These are phyloP conservation scores for Tetranychus urticae DNA, from an alignment of 1,140 invertebrate species.

Conservation along the genomic window DNA sequence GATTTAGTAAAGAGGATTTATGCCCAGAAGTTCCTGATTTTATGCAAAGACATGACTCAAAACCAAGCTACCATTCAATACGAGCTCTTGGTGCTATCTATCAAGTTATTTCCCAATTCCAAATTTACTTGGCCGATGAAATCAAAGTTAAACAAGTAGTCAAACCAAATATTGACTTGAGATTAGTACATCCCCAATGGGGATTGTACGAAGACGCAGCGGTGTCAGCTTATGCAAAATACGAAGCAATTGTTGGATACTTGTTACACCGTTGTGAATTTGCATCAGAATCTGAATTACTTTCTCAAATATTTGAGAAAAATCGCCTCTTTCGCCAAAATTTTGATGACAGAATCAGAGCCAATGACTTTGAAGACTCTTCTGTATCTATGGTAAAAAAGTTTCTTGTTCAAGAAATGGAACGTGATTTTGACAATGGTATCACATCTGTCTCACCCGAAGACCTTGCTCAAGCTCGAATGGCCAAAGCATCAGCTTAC, in stretches of 20 bases:
- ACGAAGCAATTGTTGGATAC: neutral
- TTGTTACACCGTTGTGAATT: no score
- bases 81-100: slow-evolving; percentile 17
- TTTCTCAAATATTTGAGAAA: no score
- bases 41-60: slow-evolving; percentile 12
- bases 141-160: neutral
- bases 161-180: neutral
- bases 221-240: neutral
- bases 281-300: no score
- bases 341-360: no score
- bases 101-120: slow-evolving; percentile 8
- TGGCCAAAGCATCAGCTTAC: no score
- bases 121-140: slow-evolving; percentile 4
- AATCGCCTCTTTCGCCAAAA: no score
- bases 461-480: no score
- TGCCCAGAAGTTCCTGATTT: slow-evolving; percentile 15
- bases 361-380: no score
- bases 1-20: slow-evolving; percentile 7
- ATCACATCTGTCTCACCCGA: no score
- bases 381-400: no score
- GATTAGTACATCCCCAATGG: slow-evolving; percentile 8
- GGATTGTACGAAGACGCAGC: slow-evolving; percentile 10
- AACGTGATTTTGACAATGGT: no score
- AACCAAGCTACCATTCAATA: slow-evolving; percentile 15
- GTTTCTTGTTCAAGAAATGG: no score